Base-by-base conservation (phyloP, 2,113 vertebrate species). In the Asarcornis scutulata region DNA sequence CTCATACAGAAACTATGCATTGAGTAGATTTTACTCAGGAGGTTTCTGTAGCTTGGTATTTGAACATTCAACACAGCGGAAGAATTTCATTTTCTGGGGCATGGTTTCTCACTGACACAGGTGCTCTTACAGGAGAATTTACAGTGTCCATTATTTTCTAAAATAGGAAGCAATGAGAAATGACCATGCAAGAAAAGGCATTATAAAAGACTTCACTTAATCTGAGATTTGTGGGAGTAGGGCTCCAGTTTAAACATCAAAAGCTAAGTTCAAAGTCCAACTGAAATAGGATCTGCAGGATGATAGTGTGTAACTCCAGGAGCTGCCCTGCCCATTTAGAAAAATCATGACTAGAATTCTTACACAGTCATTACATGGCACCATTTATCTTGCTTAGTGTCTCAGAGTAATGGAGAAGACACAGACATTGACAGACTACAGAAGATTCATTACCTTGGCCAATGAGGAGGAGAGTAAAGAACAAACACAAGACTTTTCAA, bases 71-170 rank as follows among this genome's bases (percentile, higher is more conserved):
- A 93, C n/a, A 71, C 40, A 80, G 89, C 87, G 88, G 87, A 90
- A 86, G 66, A 74, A 83, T 87, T 81, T 91, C 64, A 95, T 94
- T 84, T 84, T 90, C 90, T 62, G 42, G 85, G 71, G 58, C 83
- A 88, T 2, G 25, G 46, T 60, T 84, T 42, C 73, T 86, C 81
- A 81, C n/a, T 88, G 80, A 86, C 92, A 92, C 88, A 84, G 83
- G 74, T 88, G 86, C 64, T 84, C 59, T 53, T 32, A 31, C 0
- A 40, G 86, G n/a, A 85, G 85, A 93, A 92, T 79, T 95, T 89
- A 86, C 89, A 88, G 83, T 40, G 69, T 26, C 88, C 86, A 86
- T 63, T 94, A 92, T 74, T 86, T 92, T 48, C 88, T 76, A 89
- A 91, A 89, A 74, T 9, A 79, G 87, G 73, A 84, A 85, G 71